Base-by-base conservation (phyloP, 64 coral and sea anemone species). In the Montipora sp. region DNA sequence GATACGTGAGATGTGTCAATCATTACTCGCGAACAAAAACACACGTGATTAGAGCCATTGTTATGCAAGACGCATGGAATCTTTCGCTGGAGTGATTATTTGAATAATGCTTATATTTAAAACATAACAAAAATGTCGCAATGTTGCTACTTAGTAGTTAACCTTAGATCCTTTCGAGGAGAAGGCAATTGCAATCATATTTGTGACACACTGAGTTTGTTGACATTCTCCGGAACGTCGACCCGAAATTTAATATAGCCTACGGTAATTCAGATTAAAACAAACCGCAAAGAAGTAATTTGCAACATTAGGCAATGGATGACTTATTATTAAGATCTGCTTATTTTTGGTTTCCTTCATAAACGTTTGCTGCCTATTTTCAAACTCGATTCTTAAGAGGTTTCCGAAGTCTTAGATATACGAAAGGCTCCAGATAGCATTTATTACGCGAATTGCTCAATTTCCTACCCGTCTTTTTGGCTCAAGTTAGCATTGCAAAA, bases 271-370 rank as follows among this genome's bases (percentile, higher is more conserved):
- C 46, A 85, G 82, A 85, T 85, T 85, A 85, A 84, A 84, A 72
- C 67, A 85, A 85, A 85, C 82, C 82, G 82, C 82, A 85, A 71
- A 51, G 82, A 85, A 85, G 71, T 85, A 85, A 85, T 85, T 85
- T 50, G 82, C 65, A 85, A 85, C 82, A 85, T 85, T 85, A 59
- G 82, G 18, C 65, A 71, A 44, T 48, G 49, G 63, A 70, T 71
- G 63, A 71, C 66, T 45, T 71, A 84, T 45, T 71, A 84, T 4
- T 13, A 48, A 81, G 44, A 85, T 21, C 21, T 22, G 20, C 5
- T 72, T 50, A 85, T 72, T 71, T 16, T 63, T 63, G 8, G 8
- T 63, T 63, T 63, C 3, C 60, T 15, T 14, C 14, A 4, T 63
- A 15, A 63, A 14, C 3, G 60, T 63, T 63, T 12, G 1, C 14